phyloP scores from a whole-genome alignment of 2,113 vertebrate genomes.

The Siniperca chuatsi region DNA sequence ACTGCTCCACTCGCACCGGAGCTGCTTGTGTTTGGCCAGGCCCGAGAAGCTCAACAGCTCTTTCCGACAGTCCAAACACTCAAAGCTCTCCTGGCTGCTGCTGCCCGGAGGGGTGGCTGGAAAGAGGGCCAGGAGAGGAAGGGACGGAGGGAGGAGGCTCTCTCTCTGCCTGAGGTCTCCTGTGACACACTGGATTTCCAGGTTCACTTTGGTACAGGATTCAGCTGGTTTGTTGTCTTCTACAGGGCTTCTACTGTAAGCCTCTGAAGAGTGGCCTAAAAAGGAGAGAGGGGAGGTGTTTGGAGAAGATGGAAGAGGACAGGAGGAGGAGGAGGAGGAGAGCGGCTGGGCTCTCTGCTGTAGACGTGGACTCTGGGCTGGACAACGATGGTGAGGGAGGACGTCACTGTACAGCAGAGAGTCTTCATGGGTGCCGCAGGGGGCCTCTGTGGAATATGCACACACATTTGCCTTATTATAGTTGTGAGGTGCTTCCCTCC shows the following conservation, averaged over 20 bases:
- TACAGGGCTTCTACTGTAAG: background rate
- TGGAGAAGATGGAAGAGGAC: background rate
- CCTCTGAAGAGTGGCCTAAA: background rate
- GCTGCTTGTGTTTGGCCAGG: constrained; percentile 29
- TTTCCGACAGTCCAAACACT: constrained; percentile 41
- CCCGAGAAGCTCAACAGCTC: constrained; percentile 34
- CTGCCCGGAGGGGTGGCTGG: constrained; percentile 1
- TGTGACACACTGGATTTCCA: constrained; percentile 2
- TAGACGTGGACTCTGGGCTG: background rate
- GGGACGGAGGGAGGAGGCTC: background rate
- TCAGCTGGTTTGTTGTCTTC: background rate
- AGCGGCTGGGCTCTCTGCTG: background rate
- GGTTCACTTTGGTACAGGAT: background rate
- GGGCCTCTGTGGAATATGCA: constrained; percentile 25
- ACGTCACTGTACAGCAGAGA: background rate
- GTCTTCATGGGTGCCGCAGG: background rate
- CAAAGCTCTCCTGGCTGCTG: constrained; percentile 6
- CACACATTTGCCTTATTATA: background rate
- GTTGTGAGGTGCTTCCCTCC: background rate
- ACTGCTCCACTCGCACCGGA: constrained; percentile 42
- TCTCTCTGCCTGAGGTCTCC: constrained; percentile 20
- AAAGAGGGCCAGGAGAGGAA: constrained; percentile 36
- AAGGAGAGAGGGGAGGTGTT: constrained; percentile 3
- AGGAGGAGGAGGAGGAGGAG: constrained; percentile 12
- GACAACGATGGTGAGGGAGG: background rate